A percentile compares a stretch with the other conserved stretches of the same genome.
Evolutionary conservation across 92 coral and sea anemone species (phyloP).

Genomic region (Hydrozoanthus gracilis): DNA sequence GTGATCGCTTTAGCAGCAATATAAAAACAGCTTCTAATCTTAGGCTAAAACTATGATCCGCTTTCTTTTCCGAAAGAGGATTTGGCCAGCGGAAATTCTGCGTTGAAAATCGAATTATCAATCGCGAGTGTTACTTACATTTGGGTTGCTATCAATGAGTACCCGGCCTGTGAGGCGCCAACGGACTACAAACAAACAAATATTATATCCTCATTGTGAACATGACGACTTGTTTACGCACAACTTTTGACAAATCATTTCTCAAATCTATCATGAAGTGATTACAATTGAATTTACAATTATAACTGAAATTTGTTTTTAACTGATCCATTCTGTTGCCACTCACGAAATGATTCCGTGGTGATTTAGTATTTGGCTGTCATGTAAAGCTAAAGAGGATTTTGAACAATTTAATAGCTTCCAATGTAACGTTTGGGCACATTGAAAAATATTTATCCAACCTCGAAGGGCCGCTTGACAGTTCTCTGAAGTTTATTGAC

Average conservation of each 20-base stretch:
- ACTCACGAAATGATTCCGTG: constrained; percentile 21
- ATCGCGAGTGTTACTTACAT: constrained; percentile 14
- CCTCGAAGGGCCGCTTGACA: constrained; percentile 24
- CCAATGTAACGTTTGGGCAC: constrained; percentile 1
- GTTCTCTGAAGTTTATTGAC: constrained; percentile 32
- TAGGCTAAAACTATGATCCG: constrained; percentile 13
- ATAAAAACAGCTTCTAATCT: constrained; percentile 3
- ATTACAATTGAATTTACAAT: constrained; percentile 45
- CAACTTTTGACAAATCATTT: constrained; percentile 32
- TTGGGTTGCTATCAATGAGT: constrained; percentile 4
- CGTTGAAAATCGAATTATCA: constrained; percentile 15
- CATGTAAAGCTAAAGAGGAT: constrained; percentile 6
- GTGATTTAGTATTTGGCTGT: constrained; percentile 20
- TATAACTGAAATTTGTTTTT: constrained; percentile 40
- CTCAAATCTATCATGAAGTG: constrained; percentile 19
- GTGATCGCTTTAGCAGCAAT: constrained; percentile 46
- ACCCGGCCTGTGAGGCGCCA: constrained; percentile 19
- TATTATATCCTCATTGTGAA: neutral
- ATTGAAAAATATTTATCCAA: constrained; percentile 41
- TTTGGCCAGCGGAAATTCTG: constrained; percentile 41
- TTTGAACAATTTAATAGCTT: constrained; percentile 14
- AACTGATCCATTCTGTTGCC: constrained; percentile 29
- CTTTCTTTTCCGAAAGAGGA: constrained; percentile 31
- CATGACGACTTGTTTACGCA: constrained; percentile 11
- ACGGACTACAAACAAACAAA: constrained; percentile 25